Evolutionary conservation across 2,888 invertebrate species (phyloP), one percentile per base, ranked within the genome.

Genomic region (Pseudococcus longispinus): DNA sequence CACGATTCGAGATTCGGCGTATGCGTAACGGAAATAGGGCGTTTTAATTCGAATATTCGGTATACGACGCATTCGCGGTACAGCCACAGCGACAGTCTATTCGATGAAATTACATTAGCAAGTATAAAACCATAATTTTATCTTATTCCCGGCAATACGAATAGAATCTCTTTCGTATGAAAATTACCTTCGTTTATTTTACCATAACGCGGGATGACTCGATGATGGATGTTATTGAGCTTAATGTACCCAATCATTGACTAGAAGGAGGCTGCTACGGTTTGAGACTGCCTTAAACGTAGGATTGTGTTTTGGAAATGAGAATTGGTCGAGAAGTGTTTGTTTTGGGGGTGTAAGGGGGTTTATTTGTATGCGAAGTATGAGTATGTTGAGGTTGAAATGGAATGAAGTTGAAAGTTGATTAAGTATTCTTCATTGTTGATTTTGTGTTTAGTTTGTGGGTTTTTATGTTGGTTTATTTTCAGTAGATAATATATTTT

Each of bases 91-190:
- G 23, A 9, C 6, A 42, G 77, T 80, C n/a, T 80, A 80, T 80
- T 80, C 77, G 77, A 37, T 42, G 77, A 80, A 80, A 80, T 80
- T 80, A 80, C 77, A 80, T 80, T 80, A 80, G 77, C 77, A 80
- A 80, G 77, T 80, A 80, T 80, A 80, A 74, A 74, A 42, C 37
- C 42, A 80, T 80, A 80, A 80, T 42, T 80, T 80, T 42, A 80
- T 80, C 20, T 80, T 13, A 15, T 74, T 18, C 77, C 74, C 8
- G 9, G 37, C 37, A 65, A 65, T 65, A 70, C 70, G 20, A n/a
- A n/a, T n/a, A n/a, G n/a, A n/a, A 42, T 80, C 37, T 80, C 20
- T 80, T 80, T 80, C 20, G 77, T 42, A 80, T 37, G 9, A 42
- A 80, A 80, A 80, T 80, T 42, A 60, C 60, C 60, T 80, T 20